These are phyloP conservation scores for Drosophila arawakana DNA, from an alignment of 1,140 invertebrate genomes.

Conservation along the genomic window DNA sequence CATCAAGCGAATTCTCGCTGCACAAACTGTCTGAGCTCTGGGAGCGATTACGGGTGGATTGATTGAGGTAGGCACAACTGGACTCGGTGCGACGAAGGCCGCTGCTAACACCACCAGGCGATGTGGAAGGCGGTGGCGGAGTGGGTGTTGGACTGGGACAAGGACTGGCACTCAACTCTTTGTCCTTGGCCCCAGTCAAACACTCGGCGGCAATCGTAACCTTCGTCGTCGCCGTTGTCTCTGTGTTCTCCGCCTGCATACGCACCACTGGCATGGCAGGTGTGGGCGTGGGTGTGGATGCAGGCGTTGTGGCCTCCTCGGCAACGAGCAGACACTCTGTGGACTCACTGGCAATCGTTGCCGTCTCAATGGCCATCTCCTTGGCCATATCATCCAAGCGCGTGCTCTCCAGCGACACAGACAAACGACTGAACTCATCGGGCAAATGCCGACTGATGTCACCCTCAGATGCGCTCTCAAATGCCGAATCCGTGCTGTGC, in stretches of 20 bases:
- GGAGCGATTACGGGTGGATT: slow-evolving; percentile 79
- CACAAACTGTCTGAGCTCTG: slow-evolving; percentile 83
- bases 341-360: slow-evolving; percentile 80
- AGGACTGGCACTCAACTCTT: slow-evolving; percentile 49
- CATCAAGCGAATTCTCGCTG: slow-evolving; percentile 82
- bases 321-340: slow-evolving; percentile 71
- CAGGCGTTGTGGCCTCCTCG: slow-evolving; percentile 51
- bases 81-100: slow-evolving; percentile 77
- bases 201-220: slow-evolving; percentile 74
- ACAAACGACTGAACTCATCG: slow-evolving; percentile 77
- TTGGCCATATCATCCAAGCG: slow-evolving; percentile 72
- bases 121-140: slow-evolving; percentile 78
- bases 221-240: slow-evolving; percentile 47
- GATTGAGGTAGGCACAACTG: slow-evolving; percentile 73
- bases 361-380: slow-evolving; percentile 78
- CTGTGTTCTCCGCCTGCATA: slow-evolving; percentile 13
- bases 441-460: slow-evolving; percentile 81
- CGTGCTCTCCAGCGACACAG: slow-evolving; percentile 75
- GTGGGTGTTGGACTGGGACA: slow-evolving; percentile 69
- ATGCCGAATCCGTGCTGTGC: slow-evolving; percentile 83
- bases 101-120: slow-evolving; percentile 70
- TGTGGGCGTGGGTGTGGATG: slow-evolving; percentile 5
- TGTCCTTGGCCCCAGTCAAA: slow-evolving; percentile 48
- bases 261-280: slow-evolving; percentile 2
- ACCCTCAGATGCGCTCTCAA: slow-evolving; percentile 80